Percentiles rank a stretch among this genome's conserved stretches.
These are phyloP conservation scores for Asbolus verrucosus DNA, from an alignment of 1,140 invertebrate species.

Conservation along the genomic window DNA sequence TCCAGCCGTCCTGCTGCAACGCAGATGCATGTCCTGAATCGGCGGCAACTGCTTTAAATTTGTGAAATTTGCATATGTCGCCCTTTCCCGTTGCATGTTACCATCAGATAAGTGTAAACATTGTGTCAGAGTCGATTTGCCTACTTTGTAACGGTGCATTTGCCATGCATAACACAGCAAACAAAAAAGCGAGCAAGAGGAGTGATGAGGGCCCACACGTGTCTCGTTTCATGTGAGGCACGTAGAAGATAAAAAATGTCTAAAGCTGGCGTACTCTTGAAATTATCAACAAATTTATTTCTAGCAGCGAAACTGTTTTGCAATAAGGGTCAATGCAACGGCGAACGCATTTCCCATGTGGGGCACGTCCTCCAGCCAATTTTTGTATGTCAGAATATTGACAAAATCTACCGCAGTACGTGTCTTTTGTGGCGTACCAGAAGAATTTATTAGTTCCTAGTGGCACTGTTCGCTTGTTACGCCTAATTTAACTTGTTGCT, in stretches of 20 bases:
- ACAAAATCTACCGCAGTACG: slow-evolving; percentile 14
- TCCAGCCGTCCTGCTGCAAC: not conserved
- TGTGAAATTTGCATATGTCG: slow-evolving; percentile 29
- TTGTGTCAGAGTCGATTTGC: slow-evolving; percentile 34
- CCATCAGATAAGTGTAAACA: slow-evolving; percentile 36
- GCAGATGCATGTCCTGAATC: slow-evolving; percentile 6
- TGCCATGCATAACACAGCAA: slow-evolving; percentile 10
- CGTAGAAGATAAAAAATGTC: slow-evolving; percentile 13
- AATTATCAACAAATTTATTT: slow-evolving; percentile 33
- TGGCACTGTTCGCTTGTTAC: slow-evolving; percentile 40
- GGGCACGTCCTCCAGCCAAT: slow-evolving; percentile 17
- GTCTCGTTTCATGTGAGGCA: not conserved
- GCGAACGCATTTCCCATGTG: not conserved
- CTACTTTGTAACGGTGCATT: slow-evolving; percentile 24
- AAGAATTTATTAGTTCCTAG: slow-evolving; percentile 38
- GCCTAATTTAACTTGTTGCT: slow-evolving; percentile 49
- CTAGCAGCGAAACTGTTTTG: not conserved
- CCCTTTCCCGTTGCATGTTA: slow-evolving; percentile 2
- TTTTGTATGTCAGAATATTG: slow-evolving; percentile 31
- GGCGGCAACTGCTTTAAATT: slow-evolving; percentile 2
- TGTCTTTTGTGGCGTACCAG: slow-evolving; percentile 28
- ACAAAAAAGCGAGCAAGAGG: too few relatives aligned
- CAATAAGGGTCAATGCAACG: not conserved
- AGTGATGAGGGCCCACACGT: too few relatives aligned
- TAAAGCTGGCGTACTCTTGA: not conserved